phyloP scores from a whole-genome alignment of 92 coral and sea anemone species.

The Heliopora coerulea region DNA sequence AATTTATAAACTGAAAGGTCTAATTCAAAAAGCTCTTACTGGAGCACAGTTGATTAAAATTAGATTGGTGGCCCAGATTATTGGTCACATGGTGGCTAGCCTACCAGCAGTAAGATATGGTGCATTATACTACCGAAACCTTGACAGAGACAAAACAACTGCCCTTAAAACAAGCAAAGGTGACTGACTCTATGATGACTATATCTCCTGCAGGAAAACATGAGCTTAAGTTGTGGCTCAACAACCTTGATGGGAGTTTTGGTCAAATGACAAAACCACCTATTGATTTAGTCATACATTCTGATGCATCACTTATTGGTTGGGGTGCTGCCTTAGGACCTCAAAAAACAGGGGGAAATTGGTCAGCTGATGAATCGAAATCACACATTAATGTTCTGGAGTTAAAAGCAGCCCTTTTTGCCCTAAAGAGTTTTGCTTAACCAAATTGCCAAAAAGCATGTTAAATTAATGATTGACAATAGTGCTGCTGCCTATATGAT shows the following conservation, averaged over 20 bases:
- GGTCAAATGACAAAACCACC: constrained; percentile 27
- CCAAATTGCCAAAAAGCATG: constrained; percentile 49
- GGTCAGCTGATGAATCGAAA: constrained; percentile 36
- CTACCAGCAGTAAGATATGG: constrained; percentile 62
- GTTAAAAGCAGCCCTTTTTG: constrained; percentile 53
- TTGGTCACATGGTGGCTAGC: constrained; percentile 61
- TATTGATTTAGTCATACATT: constrained; percentile 44
- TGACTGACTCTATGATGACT: constrained; percentile 36
- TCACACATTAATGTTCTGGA: constrained; percentile 33
- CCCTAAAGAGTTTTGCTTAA: constrained; percentile 37
- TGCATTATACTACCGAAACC: constrained; percentile 56
- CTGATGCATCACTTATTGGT: constrained; percentile 53
- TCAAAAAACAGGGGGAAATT: constrained; percentile 48
- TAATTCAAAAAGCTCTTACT: not conserved
- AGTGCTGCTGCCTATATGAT: constrained; percentile 48
- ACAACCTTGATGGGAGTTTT: constrained; percentile 20
- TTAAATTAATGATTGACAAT: constrained; percentile 55
- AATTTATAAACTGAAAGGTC: not conserved
- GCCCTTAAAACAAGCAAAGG: constrained; percentile 46
- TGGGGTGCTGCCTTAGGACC: constrained; percentile 52
- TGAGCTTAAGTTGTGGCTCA: constrained; percentile 49
- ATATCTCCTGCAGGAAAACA: constrained; percentile 24
- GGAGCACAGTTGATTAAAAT: constrained; percentile 1
- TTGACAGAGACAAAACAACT: constrained; percentile 53
- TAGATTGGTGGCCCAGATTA: constrained; percentile 54